A percentile compares a stretch with the other conserved stretches of the same genome.
Evolutionary conservation across 2,113 vertebrate species (phyloP).

Genomic region (Antennarius striatus): DNA sequence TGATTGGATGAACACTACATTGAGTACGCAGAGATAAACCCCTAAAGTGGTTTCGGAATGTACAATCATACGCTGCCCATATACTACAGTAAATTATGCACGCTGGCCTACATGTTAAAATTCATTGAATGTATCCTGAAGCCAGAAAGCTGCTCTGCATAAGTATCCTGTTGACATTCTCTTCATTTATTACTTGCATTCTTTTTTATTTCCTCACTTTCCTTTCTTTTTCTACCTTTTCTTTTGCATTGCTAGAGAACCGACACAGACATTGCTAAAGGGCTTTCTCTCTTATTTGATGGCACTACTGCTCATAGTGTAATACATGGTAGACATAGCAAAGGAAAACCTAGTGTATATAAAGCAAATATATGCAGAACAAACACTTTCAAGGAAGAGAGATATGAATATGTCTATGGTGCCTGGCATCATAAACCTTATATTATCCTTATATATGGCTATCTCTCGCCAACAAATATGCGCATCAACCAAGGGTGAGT

Average conservation of each 20-base stretch:
- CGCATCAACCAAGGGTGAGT: constrained; percentile 61
- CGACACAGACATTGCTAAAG: background rate
- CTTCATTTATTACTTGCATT: constrained; percentile 8
- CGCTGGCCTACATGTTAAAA: constrained; percentile 54
- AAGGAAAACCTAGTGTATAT: background rate
- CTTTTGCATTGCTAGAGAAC: background rate
- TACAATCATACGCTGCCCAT: constrained; percentile 71
- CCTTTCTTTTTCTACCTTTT: background rate
- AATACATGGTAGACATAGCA: constrained; percentile 13
- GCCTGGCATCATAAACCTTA: constrained; percentile 24
- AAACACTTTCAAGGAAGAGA: background rate
- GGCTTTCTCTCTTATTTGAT: constrained; percentile 12
- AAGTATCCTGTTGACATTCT: constrained; percentile 14
- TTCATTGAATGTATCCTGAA: constrained; percentile 36
- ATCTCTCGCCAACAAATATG: constrained; percentile 34
- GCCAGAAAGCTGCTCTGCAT: constrained; percentile 41
- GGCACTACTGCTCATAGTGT: constrained; percentile 2
- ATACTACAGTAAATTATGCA: constrained; percentile 67
- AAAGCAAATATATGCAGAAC: background rate
- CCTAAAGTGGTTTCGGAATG: constrained; percentile 55
- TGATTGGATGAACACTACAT: constrained; percentile 58
- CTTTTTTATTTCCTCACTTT: background rate
- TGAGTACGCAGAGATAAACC: constrained; percentile 35
- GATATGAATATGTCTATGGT: background rate
- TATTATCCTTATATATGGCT: constrained; percentile 1